Percentiles rank a stretch among this genome's conserved stretches.
Conservation (phyloP, 2,113 vertebrate genomes). For the Rissa tridactyla region DNA sequence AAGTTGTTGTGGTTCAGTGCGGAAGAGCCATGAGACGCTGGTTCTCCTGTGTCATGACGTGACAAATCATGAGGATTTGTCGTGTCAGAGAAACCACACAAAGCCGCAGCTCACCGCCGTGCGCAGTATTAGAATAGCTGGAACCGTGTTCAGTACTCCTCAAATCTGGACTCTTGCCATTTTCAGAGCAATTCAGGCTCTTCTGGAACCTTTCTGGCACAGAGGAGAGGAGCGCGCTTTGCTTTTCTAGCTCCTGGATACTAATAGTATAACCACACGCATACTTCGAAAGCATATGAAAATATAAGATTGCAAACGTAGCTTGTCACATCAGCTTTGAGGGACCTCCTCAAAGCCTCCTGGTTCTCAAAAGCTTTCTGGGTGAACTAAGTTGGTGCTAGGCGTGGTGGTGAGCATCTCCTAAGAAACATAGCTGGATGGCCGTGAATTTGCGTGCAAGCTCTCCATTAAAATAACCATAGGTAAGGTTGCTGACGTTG, state of each 20-base stretch:
- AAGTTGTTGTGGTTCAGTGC: not conserved
- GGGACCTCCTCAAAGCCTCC: not conserved
- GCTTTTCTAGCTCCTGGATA: not conserved
- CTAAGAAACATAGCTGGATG: not conserved
- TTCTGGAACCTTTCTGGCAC: not conserved
- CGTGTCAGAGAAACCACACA: accelerated
- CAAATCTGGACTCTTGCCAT: not conserved
- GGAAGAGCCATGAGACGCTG: not conserved
- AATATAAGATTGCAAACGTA: not conserved
- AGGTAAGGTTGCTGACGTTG: not conserved
- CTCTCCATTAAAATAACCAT: not conserved
- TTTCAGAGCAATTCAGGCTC: not conserved
- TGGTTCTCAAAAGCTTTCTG: not conserved
- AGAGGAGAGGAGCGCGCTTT: not conserved
- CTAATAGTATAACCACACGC: not conserved
- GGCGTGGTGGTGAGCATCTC: not conserved
- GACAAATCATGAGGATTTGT: not conserved
- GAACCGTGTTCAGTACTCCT: not conserved
- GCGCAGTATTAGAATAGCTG: not conserved
- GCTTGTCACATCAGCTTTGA: not conserved
- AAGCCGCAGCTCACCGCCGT: not conserved
- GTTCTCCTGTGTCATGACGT: not conserved
- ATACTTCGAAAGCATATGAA: not conserved
- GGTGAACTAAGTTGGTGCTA: not conserved
- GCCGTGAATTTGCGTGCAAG: not conserved